These are phyloP conservation scores for Clamator glandarius DNA, from an alignment of 2,797 vertebrate genomes.

Conservation along the genomic window DNA sequence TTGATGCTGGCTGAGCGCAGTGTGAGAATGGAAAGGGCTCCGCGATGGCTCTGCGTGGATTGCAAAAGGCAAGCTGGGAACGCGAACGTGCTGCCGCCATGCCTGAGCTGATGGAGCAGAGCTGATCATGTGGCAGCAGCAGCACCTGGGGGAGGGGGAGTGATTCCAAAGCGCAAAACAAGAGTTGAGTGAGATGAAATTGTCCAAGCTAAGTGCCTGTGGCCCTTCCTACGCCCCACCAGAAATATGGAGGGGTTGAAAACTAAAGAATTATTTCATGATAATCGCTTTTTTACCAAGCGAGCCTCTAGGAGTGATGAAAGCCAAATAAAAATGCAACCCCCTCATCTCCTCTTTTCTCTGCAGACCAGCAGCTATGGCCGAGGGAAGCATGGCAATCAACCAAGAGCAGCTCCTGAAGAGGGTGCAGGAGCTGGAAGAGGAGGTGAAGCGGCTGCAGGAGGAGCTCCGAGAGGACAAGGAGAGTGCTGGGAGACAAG, in stretches of 20 bases:
- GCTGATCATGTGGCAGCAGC: not conserved
- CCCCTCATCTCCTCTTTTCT: not conserved
- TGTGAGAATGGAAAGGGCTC: not conserved
- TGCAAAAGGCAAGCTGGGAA: not conserved
- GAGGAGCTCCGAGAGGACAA: slow-evolving; percentile 48
- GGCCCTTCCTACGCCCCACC: not conserved
- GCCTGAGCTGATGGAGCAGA: not conserved
- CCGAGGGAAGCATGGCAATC: not conserved
- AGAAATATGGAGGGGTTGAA: not conserved
- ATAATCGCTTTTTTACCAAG: not conserved
- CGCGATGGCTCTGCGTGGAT: rapidly evolving
- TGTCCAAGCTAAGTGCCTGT: rapidly evolving
- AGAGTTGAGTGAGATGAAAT: not conserved
- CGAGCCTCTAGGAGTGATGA: not conserved
- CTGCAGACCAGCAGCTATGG: slow-evolving; percentile 26
- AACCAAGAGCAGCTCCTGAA: slow-evolving; percentile 67
- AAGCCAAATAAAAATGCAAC: not conserved
- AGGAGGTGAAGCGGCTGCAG: slow-evolving; percentile 82
- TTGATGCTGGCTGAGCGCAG: not conserved
- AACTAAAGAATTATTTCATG: not conserved
- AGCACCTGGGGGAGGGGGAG: not conserved
- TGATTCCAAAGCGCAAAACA: not conserved
- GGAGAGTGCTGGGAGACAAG: not conserved
- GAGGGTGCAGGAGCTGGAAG: slow-evolving; percentile 86
- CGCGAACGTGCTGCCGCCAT: not conserved